Evolutionary conservation across 2,113 vertebrate species (phyloP).

Genomic region (Onychorhynchus coronatus): DNA sequence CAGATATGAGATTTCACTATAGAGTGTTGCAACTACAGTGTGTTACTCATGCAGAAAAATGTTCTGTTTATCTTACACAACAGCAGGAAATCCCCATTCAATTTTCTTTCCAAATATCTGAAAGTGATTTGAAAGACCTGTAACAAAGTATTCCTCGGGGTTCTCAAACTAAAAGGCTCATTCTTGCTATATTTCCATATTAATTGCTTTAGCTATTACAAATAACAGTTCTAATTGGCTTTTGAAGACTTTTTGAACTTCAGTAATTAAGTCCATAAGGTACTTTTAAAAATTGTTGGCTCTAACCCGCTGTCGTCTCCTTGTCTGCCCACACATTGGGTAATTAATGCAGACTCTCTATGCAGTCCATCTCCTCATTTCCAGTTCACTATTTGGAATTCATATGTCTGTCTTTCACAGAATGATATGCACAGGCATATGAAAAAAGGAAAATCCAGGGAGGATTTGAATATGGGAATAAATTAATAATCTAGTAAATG

Average conservation of each 20-base stretch:
- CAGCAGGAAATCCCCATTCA: slow-evolving; percentile 64
- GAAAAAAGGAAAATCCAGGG: neutral
- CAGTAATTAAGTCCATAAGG: slow-evolving; percentile 62
- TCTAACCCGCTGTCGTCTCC: slow-evolving; percentile 19
- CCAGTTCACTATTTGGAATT: neutral
- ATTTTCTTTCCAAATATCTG: slow-evolving; percentile 62
- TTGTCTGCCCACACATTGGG: slow-evolving; percentile 46
- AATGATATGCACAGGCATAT: neutral
- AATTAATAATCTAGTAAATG: neutral
- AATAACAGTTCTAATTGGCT: slow-evolving; percentile 63
- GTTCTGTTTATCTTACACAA: slow-evolving; percentile 69
- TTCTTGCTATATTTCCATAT: slow-evolving; percentile 61
- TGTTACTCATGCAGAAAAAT: slow-evolving; percentile 6
- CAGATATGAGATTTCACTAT: neutral
- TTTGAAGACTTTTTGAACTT: slow-evolving; percentile 64
- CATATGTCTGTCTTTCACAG: neutral
- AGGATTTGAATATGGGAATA: neutral
- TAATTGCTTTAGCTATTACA: slow-evolving; percentile 63
- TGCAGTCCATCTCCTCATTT: slow-evolving; percentile 25
- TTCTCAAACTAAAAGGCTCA: slow-evolving; percentile 21
- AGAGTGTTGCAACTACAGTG: neutral
- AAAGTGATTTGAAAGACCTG: slow-evolving; percentile 62
- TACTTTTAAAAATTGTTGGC: slow-evolving; percentile 31
- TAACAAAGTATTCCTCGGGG: slow-evolving; percentile 65
- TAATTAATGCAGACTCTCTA: slow-evolving; percentile 38